Conservation (phyloP, 1,140 invertebrate species). For the Aphidius gifuensis region DNA sequence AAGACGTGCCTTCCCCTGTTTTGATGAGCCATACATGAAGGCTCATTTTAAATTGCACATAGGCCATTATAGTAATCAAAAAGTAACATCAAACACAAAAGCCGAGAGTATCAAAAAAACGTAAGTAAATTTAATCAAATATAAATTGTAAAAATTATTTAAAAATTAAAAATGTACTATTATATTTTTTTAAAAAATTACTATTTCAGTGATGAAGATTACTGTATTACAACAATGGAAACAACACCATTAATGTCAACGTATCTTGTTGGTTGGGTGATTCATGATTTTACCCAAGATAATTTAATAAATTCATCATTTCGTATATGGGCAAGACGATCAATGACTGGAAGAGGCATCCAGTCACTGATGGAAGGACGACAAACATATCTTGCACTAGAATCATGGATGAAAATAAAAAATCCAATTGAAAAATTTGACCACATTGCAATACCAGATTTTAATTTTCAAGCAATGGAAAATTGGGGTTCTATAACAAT, state of each 20-base stretch:
- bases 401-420: slow-evolving; percentile 23
- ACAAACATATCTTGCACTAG: slow-evolving; percentile 26
- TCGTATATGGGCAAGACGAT: slow-evolving; percentile 30
- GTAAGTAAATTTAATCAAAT: slow-evolving; percentile 47
- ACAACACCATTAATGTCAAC: slow-evolving; percentile 69
- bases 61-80: slow-evolving; percentile 56
- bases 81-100: slow-evolving; percentile 63
- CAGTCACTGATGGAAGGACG: slow-evolving; percentile 25
- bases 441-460: slow-evolving; percentile 73
- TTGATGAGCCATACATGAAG: slow-evolving; percentile 84
- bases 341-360: slow-evolving; percentile 21
- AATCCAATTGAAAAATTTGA: slow-evolving; percentile 60
- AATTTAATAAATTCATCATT: slow-evolving; percentile 22
- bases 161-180: no score
- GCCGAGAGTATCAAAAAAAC: slow-evolving; percentile 47
- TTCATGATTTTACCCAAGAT: slow-evolving; percentile 65
- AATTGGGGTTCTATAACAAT: slow-evolving; percentile 63
- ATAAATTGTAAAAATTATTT: background rate
- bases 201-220: slow-evolving; percentile 17
- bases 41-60: slow-evolving; percentile 70
- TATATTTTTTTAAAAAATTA: no score
- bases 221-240: slow-evolving; percentile 46
- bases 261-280: slow-evolving; percentile 72
- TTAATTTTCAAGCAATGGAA: slow-evolving; percentile 75
- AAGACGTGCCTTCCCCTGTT: slow-evolving; percentile 80